Conservation (phyloP, 1,140 invertebrate genomes). For the Gonatopus flavifemur region DNA sequence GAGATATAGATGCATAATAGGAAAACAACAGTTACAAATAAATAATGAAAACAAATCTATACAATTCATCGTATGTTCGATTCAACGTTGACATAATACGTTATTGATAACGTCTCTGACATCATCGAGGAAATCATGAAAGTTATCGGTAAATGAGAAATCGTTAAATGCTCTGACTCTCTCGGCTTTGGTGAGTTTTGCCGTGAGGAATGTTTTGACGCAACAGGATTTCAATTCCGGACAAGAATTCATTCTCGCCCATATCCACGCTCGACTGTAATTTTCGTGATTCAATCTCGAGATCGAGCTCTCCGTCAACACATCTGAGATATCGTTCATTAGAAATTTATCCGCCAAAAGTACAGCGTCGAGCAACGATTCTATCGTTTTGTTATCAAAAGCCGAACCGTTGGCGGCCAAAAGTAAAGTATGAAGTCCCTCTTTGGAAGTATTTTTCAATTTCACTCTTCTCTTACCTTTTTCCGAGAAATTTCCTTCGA, state of each 20-base stretch:
- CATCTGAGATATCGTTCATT: constrained; percentile 61
- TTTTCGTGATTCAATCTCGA: constrained; percentile 46
- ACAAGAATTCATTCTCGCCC: constrained; percentile 46
- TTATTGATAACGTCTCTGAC: constrained; percentile 38
- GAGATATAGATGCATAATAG: too few relatives aligned
- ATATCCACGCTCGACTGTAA: constrained; percentile 51
- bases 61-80: too few relatives aligned
- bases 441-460: constrained; percentile 61
- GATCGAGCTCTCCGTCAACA: constrained; percentile 53
- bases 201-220: constrained; percentile 48
- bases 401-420: constrained; percentile 54
- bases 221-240: constrained; percentile 43
- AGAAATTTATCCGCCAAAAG: constrained; percentile 67
- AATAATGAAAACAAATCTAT: too few relatives aligned
- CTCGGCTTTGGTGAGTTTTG: constrained; percentile 39
- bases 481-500: constrained; percentile 68
- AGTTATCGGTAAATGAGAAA: constrained; percentile 35
- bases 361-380: constrained; percentile 67
- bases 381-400: constrained; percentile 57
- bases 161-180: constrained; percentile 42
- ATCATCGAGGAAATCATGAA: constrained; percentile 49
- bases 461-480: constrained; percentile 61
- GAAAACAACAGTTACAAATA: too few relatives aligned
- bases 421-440: constrained; percentile 60
- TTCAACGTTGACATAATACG: constrained; percentile 22